These are phyloP conservation scores for Rhinolophus sinicus DNA, from an alignment of 2,113 vertebrate genomes.

Conservation along the genomic window DNA sequence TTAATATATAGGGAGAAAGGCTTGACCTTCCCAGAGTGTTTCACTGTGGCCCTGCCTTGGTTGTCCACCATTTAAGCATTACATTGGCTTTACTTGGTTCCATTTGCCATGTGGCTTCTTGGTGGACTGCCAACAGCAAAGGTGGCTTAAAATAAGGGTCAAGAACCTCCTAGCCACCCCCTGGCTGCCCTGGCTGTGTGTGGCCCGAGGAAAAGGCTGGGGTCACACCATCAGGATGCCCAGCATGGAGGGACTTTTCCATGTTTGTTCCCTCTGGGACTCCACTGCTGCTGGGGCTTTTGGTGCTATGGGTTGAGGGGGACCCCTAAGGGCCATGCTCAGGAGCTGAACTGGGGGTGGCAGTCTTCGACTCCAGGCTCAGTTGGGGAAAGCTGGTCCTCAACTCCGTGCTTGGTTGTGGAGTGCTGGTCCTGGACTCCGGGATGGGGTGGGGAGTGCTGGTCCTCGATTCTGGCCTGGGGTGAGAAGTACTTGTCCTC, in stretches of 20 bases:
- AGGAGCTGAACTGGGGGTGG: conserved; percentile 84
- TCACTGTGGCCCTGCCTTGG: conserved; percentile 83
- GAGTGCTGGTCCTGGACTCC: no score
- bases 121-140: conserved; percentile 88
- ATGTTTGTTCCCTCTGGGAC: conserved; percentile 86
- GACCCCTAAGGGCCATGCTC: conserved; percentile 87
- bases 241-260: conserved; percentile 89
- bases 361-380: conserved; percentile 80
- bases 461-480: conserved; percentile 49
- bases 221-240: conserved; percentile 83
- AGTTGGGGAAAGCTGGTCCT: conserved; percentile 40
- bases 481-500: conserved; percentile 86
- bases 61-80: background rate
- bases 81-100: conserved; percentile 80
- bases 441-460: no score
- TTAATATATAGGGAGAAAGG: conserved; percentile 90
- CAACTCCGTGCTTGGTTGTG: no score
- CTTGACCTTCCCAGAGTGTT: conserved; percentile 85
- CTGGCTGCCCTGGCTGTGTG: conserved; percentile 88
- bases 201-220: conserved; percentile 88
- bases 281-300: conserved; percentile 86
- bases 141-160: conserved; percentile 89
- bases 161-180: conserved; percentile 86
- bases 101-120: conserved; percentile 85
- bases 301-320: conserved; percentile 78